These are phyloP conservation scores for Dioctria linearis DNA, from an alignment of 2,888 invertebrate species.

Conservation along the genomic window DNA sequence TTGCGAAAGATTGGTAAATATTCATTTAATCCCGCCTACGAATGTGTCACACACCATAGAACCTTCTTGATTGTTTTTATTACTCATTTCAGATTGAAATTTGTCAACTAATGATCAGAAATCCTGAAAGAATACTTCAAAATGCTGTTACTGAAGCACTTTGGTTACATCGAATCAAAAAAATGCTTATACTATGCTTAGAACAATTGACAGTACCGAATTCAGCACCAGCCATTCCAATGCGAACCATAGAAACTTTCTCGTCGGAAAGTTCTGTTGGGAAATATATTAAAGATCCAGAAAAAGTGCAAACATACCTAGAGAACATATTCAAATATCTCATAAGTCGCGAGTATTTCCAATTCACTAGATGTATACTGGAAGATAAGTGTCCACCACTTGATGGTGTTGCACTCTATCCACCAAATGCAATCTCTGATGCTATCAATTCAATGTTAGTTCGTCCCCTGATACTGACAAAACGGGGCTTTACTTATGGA, in stretches of 20 bases:
- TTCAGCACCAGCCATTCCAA: conserved; percentile 77
- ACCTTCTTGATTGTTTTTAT: background rate
- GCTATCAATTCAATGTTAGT: conserved; percentile 83
- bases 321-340: conserved; percentile 67
- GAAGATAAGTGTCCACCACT: conserved; percentile 80
- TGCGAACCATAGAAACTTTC: conserved; percentile 85
- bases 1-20: conserved; percentile 76
- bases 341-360: conserved; percentile 76
- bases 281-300: conserved; percentile 67
- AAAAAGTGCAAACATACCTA: conserved; percentile 65
- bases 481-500: conserved; percentile 55
- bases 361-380: conserved; percentile 79
- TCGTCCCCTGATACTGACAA: conserved; percentile 79
- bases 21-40: background rate
- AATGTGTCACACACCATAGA: background rate
- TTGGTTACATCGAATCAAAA: conserved; percentile 69
- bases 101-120: conserved; percentile 68
- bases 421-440: conserved; percentile 82
- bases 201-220: conserved; percentile 67
- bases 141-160: conserved; percentile 65
- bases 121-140: conserved; percentile 66
- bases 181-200: conserved; percentile 68
- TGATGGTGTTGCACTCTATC: conserved; percentile 77
- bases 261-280: conserved; percentile 73
- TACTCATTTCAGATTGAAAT: conserved; percentile 66